These are phyloP conservation scores for Rhabditophanes sp. DNA, from an alignment of 2,888 invertebrate species.

Conservation along the genomic window DNA sequence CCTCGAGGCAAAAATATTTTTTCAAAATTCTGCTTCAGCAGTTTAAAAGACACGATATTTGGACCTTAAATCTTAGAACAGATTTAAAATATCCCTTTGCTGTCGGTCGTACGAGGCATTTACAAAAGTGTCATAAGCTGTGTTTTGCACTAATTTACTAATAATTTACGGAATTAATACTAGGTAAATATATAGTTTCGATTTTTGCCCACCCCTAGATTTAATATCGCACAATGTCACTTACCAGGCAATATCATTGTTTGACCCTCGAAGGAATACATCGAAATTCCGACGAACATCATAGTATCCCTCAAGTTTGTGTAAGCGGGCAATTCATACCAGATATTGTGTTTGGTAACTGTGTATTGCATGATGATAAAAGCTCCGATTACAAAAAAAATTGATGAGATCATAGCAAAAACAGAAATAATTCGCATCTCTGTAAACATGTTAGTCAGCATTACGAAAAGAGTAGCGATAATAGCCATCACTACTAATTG, in stretches of 20 bases:
- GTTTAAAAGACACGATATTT: no score
- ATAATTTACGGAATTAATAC: background rate
- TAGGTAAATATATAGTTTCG: background rate
- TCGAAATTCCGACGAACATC: slow-evolving; percentile 41
- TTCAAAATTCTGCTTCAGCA: no score
- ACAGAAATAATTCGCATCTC: slow-evolving; percentile 26
- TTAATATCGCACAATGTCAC: no score
- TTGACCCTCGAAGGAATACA: slow-evolving; percentile 44
- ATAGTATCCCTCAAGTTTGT: slow-evolving; percentile 38
- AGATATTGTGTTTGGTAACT: slow-evolving; percentile 33
- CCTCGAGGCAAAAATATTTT: no score
- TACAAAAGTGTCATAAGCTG: no score
- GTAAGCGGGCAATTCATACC: slow-evolving; percentile 32
- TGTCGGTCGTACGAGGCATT: no score
- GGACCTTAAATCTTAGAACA: no score
- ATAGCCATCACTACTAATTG: slow-evolving; percentile 35
- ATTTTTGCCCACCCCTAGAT: no score
- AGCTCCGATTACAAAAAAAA: slow-evolving; percentile 42
- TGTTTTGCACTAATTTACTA: slow-evolving; percentile 1
- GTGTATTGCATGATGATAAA: slow-evolving; percentile 41
- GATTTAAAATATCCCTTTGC: no score
- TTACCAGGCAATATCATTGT: slow-evolving; percentile 29
- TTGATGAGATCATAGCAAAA: slow-evolving; percentile 41
- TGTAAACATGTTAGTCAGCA: slow-evolving; percentile 41
- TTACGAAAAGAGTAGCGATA: slow-evolving; percentile 31